These are phyloP conservation scores for Danaus melanippus DNA, from an alignment of 1,140 invertebrate species.

Conservation along the genomic window DNA sequence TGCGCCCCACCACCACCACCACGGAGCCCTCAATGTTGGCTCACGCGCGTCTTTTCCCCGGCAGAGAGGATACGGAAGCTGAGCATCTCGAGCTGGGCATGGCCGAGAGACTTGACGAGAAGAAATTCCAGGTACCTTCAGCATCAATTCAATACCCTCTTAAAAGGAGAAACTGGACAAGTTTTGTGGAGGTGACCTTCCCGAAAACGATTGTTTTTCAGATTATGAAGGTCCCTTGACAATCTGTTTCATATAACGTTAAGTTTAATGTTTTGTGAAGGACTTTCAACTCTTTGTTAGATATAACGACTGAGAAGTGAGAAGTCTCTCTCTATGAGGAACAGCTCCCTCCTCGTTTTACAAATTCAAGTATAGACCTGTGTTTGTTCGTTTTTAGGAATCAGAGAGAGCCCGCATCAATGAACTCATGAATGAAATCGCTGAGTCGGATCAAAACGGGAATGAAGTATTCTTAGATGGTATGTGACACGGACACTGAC, in stretches of 20 bases:
- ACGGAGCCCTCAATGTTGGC: constrained; percentile 32
- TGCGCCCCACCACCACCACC: constrained; percentile 42
- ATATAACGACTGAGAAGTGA: no score
- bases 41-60: constrained; percentile 31
- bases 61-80: constrained; percentile 36
- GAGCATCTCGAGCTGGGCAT: constrained; percentile 55
- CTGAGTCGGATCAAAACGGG: constrained; percentile 25
- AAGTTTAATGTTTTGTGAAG: no score
- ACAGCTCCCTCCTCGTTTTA: no score
- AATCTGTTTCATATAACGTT: no score
- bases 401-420: constrained; percentile 42
- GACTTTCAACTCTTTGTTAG: no score
- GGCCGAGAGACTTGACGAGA: constrained; percentile 54
- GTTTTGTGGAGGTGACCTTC: no score
- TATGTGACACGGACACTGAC: constrained; percentile 15
- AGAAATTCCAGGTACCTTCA: constrained; percentile 45
- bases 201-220: not conserved
- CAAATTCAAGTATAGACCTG: no score
- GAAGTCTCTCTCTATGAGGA: no score
- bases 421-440: constrained; percentile 38
- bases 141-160: no score
- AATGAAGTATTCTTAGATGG: constrained; percentile 51
- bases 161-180: no score
- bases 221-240: no score
- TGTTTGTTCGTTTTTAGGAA: constrained; percentile 29